Evolutionary conservation across 2,888 invertebrate genomes (phyloP), one percentile per base, ranked within the genome.

Genomic region (Amblyjoppa fuscipennis): DNA sequence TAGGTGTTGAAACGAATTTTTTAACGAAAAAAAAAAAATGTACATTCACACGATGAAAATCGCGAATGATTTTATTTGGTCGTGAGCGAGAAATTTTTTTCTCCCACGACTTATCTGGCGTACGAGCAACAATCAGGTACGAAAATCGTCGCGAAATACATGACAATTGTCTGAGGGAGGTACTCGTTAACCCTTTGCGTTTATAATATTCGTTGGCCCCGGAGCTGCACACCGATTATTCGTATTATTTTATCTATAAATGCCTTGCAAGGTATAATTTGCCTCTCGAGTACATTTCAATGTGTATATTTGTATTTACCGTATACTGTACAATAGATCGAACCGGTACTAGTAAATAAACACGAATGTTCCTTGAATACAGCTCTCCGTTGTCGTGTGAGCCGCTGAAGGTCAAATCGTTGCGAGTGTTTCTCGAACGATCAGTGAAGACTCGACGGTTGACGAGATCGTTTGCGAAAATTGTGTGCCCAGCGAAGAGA

Each of bases 1-100:
- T 87, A 85, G 84, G 85, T 78, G 82, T 86, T 87, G 78, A 59
- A 88, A 81, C 77, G 41, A 78, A 80, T 89, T 89, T 85, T 89
- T 86, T 28, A 80, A 87, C 80, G 28, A 53, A 53, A 86, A 88
- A 73, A 87, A 81, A 51, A 86, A 88, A 84, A 83, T 87, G 86
- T 87, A 76, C 77, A 78, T 78, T 81, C 78, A 86, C 78, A 75
- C 66, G 77, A 71, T 28, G 38, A 38, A 45, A 81, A 51, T 6
- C 45, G 53, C 49, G 34, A 49, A 61, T 78, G 74, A 56, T 59
- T 81, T 73, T 73, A 56, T 78, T 82, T 13, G 77, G 16, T 78
- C 68, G 73, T 25, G 31, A 38, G 66, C 11, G 11, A 25, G 45
- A 70, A 34, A 20, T 38, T 64, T 31, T 64, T 64, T 20, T 64